Evolutionary conservation across 2,888 invertebrate genomes (phyloP).

Genomic region (Microctonus aethiopoides): DNA sequence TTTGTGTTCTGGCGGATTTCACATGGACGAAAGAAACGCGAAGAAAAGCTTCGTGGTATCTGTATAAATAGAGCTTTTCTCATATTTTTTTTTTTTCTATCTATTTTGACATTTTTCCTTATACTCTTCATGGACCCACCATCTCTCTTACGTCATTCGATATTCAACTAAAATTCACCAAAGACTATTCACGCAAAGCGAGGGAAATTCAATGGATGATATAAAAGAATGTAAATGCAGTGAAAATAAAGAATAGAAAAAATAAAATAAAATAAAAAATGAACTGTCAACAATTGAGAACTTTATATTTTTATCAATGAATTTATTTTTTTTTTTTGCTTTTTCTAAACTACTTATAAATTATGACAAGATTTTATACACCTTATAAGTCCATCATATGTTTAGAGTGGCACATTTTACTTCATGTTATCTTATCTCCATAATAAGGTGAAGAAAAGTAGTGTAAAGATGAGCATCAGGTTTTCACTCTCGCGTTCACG

Average conservation of each 20-base stretch:
- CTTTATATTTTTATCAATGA: background rate
- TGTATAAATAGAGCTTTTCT: background rate
- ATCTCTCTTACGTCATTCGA: constrained; percentile 17
- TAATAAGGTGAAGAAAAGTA: constrained; percentile 2
- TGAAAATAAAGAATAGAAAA: background rate
- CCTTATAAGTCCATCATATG: background rate
- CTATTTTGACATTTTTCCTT: background rate
- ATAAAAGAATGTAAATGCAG: background rate
- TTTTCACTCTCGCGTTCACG: constrained; percentile 17
- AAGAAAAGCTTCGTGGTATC: constrained; percentile 20
- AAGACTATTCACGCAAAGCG: constrained; percentile 17
- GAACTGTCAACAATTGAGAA: background rate
- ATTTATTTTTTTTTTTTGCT: no score
- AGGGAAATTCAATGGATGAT: constrained; percentile 8
- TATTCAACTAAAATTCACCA: constrained; percentile 30
- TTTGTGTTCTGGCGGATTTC: background rate
- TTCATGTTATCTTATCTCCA: background rate
- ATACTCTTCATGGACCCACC: background rate
- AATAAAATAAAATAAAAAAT: background rate
- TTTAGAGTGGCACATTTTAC: background rate
- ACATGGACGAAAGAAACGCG: background rate
- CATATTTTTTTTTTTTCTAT: background rate
- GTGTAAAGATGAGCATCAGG: constrained; percentile 9
- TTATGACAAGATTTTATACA: no score
- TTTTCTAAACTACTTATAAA: no score